Conservation (phyloP, 2,888 invertebrate species). For the Caenorhabditis sp. region DNA sequence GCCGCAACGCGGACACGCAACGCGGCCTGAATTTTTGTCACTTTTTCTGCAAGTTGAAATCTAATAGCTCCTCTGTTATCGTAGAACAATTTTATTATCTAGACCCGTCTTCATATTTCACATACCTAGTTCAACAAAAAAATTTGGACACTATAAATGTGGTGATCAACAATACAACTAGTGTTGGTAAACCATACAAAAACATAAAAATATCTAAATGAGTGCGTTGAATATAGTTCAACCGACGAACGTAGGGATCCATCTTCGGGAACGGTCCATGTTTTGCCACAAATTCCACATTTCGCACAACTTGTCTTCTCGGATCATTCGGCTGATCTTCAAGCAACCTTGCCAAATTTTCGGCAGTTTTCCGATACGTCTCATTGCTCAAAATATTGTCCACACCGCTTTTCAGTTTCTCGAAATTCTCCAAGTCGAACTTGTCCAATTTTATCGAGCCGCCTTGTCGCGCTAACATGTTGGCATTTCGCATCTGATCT, state of each 20-base stretch:
- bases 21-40: too few relatives aligned
- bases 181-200: neutral
- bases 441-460: constrained; percentile 17
- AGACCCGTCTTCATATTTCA: too few relatives aligned
- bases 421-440: constrained; percentile 6
- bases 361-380: constrained; percentile 12
- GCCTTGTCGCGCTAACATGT: constrained; percentile 31
- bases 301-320: neutral
- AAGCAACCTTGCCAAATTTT: constrained; percentile 12
- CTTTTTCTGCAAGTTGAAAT: too few relatives aligned
- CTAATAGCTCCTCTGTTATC: too few relatives aligned
- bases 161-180: neutral
- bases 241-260: constrained; percentile 30
- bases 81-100: too few relatives aligned
- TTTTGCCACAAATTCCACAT: constrained; percentile 1
- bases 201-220: constrained; percentile 19
- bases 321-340: constrained; percentile 12
- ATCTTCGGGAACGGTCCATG: constrained; percentile 35
- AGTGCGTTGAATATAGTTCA: constrained; percentile 26
- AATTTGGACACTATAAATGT: neutral
- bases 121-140: too few relatives aligned
- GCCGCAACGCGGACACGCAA: too few relatives aligned
- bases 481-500: constrained; percentile 29
- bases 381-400: constrained; percentile 7
- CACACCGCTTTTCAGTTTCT: constrained; percentile 10